Evolutionary conservation across 1,140 invertebrate species (phyloP), one percentile per base, ranked within the genome.

Genomic region (Caenorhabditis remanei): DNA sequence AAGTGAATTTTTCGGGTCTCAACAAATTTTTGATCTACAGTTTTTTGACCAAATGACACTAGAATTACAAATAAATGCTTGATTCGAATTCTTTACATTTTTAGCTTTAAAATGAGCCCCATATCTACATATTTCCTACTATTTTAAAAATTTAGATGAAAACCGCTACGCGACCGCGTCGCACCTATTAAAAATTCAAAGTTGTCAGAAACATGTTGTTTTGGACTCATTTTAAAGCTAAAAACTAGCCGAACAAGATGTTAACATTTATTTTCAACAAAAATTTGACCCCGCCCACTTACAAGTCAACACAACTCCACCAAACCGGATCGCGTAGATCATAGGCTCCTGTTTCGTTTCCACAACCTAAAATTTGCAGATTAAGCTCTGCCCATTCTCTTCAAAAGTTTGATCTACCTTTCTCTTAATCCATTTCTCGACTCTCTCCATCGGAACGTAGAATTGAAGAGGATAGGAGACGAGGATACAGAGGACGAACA

Each of bases 381-480:
- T 43, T 58, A 7, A 21, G 1, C 21, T 6, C 65, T 4, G 43
- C 58, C 7, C 9, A 21, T n/a, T n/a, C 7, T 13, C 11, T 48
- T 21, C 7, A 48, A 48, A 79, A 46, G 14, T 4, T 16, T 32
- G 32, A 32, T 32, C 32, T 61, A 84, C 53, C 84, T 91, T 91
- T 79, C 90, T 86, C 50, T 90, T 91, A 58, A 91, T 92, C 90
- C 90, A 91, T 85, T 91, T 91, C 82, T 91, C 90, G 14, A 91
- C 85, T 48, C 90, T 86, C 82, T 91, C 90, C 90, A 91, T 91
- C 21, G 90, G 90, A 14, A 91, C 90, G 55, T 91, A 91, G 63
- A 91, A 91, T 83, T 91, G 90, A 13, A 91, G 87, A 43, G 90
- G 90, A 50, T 91, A 91, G 6, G 91, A 92, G 4, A 91, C 91